Base-by-base conservation (phyloP, 2,888 invertebrate genomes). In the Ectropis crepuscularia region DNA sequence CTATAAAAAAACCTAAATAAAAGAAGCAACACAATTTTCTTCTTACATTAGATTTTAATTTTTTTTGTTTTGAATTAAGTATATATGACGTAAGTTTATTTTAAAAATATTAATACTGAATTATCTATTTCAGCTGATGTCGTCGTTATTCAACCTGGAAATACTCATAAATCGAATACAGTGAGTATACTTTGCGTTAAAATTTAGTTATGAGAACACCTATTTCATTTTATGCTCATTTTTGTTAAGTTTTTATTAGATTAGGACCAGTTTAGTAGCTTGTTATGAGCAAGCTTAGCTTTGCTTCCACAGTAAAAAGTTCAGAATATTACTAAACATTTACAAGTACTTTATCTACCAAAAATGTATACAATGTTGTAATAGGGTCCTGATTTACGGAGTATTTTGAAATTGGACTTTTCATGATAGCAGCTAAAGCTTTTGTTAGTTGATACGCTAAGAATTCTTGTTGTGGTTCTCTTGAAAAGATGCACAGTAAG, bases 131-230 rank as follows among this genome's bases (percentile, higher is more conserved):
- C 86, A 90, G 90, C 84, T 11, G 79, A 90, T 37, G 79, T 85
- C 2, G 78, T 87, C 7, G 73, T 89, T 0, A 81, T 90, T 6
- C 79, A 82, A 5, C 88, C 90, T 0, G 79, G 81, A 43, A 83
- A 77, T 60, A 74, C 81, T 39, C 68, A 71, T 42, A 81, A 77
- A 16, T n/a, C 41, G 2, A 51, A 41, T 28, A 10, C 5, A 6
- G 51, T 51, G n/a, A 51, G 51, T 51, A 5, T 7, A 51, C 10
- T 12, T 50, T 12, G 10, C 6, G 11, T 42, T 28, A 37, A 5
- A 12, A 0, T 38, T 38, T 12, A 8, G n/a, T 12, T 5, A 28
- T 28, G 16, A 28, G 16, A 28, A 28, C 16, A 28, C 16, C 16
- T 1, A 28, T 28, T 28, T 28, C 1, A 28, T 28, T 28, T 28